Evolutionary conservation across 2,888 invertebrate species (phyloP).

Genomic region (Ptilodon capucinus): DNA sequence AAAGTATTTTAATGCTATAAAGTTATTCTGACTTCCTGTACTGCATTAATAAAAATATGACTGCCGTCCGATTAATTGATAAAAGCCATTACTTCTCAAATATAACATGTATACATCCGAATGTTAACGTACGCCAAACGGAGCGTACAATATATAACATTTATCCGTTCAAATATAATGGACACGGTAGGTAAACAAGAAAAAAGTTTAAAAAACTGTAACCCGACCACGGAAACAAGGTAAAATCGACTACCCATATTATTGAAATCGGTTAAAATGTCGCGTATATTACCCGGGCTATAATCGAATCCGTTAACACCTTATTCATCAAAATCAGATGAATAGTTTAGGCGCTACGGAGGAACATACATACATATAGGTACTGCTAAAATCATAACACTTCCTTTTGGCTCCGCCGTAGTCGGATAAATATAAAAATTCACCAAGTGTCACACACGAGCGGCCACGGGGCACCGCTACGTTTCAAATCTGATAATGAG

Average conservation of each 20-base stretch:
- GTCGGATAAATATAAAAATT: conserved; percentile 58
- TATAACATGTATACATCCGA: conserved; percentile 17
- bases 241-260: too few relatives aligned
- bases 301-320: too few relatives aligned
- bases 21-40: background rate
- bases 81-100: conserved; percentile 24
- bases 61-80: conserved; percentile 29
- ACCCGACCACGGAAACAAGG: too few relatives aligned
- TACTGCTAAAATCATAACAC: too few relatives aligned
- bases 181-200: conserved; percentile 72
- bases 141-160: conserved; percentile 49
- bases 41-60: background rate
- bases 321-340: too few relatives aligned
- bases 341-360: too few relatives aligned
- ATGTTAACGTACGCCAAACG: conserved; percentile 48
- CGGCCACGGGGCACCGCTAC: conserved; percentile 45
- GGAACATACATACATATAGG: too few relatives aligned
- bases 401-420: too few relatives aligned
- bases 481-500: conserved; percentile 60
- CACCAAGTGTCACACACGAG: conserved; percentile 41
- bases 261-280: too few relatives aligned
- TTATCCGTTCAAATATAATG: conserved; percentile 50
- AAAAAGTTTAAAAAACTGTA: too few relatives aligned
- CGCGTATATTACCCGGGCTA: too few relatives aligned
- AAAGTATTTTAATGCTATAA: background rate